These are phyloP conservation scores for Endomychus coccineus DNA, from an alignment of 2,888 invertebrate species.

Conservation along the genomic window DNA sequence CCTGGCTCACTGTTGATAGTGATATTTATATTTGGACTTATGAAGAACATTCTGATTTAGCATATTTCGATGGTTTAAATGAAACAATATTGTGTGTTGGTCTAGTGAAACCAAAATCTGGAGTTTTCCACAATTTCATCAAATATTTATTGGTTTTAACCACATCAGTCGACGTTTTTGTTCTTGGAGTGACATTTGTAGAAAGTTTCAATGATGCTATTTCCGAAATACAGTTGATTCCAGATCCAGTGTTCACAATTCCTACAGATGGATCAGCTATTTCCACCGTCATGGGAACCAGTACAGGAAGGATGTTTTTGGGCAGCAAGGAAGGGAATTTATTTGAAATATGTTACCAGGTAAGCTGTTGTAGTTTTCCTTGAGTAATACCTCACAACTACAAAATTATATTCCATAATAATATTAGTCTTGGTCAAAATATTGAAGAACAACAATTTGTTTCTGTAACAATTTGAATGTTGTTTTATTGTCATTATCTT, in stretches of 20 bases:
- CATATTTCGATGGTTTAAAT: constrained; percentile 91
- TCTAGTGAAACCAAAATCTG: constrained; percentile 77
- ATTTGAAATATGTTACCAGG: constrained; percentile 91
- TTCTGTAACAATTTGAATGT: no score
- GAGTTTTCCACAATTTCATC: constrained; percentile 84
- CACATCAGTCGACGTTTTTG: constrained; percentile 90
- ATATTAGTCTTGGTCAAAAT: no score
- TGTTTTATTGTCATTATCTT: no score
- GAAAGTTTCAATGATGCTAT: constrained; percentile 45
- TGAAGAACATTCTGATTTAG: constrained; percentile 89
- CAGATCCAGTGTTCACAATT: constrained; percentile 89
- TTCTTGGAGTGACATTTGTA: constrained; percentile 66
- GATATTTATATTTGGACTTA: constrained; percentile 98
- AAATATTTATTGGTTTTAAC: constrained; percentile 86
- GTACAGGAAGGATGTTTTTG: constrained; percentile 84
- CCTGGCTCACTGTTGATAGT: constrained; percentile 96
- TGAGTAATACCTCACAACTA: no score
- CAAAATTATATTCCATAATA: no score
- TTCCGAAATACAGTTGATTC: constrained; percentile 82
- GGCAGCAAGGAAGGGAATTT: constrained; percentile 91
- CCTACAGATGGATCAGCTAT: constrained; percentile 85
- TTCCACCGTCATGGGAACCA: constrained; percentile 72
- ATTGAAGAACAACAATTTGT: no score
- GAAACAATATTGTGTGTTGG: constrained; percentile 93
- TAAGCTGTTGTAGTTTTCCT: no score